These are phyloP conservation scores for Vulpes ferrilata DNA, from an alignment of 2,113 vertebrate genomes.

Conservation along the genomic window DNA sequence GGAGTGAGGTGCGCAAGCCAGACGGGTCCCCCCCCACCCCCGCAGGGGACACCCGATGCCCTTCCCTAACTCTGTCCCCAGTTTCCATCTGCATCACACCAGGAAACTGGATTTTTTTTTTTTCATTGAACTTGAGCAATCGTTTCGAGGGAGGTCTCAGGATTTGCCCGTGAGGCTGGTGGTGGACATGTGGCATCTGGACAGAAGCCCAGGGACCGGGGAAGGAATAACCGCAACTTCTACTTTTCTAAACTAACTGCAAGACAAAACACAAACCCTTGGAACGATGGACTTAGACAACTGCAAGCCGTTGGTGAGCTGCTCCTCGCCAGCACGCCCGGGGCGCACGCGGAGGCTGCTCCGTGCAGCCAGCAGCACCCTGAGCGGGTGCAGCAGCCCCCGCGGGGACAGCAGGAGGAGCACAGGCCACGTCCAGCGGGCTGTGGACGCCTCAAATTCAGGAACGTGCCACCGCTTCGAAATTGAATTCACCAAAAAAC, in stretches of 20 bases:
- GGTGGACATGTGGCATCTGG: no score
- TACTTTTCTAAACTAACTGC: not conserved
- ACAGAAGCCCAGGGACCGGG: not conserved
- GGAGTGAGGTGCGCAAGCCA: rapidly evolving
- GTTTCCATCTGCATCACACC: no score
- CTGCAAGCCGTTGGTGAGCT: rapidly evolving
- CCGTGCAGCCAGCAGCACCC: no score
- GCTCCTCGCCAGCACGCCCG: not conserved
- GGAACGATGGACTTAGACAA: not conserved
- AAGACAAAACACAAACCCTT: not conserved
- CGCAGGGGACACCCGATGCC: rapidly evolving
- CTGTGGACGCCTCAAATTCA: rapidly evolving
- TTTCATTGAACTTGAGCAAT: not conserved
- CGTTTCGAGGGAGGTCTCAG: rapidly evolving
- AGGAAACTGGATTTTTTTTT: not conserved
- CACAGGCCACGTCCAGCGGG: no score
- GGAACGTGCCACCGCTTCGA: not conserved
- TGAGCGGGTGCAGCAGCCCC: no score
- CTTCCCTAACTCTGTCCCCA: not conserved
- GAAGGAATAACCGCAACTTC: rapidly evolving
- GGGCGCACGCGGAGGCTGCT: not conserved
- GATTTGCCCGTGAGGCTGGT: rapidly evolving
- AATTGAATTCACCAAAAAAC: not conserved
- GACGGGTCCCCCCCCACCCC: not conserved
- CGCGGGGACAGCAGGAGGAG: no score